These are phyloP conservation scores for Ennomos fuscantarius DNA, from an alignment of 2,888 invertebrate species.

Conservation along the genomic window DNA sequence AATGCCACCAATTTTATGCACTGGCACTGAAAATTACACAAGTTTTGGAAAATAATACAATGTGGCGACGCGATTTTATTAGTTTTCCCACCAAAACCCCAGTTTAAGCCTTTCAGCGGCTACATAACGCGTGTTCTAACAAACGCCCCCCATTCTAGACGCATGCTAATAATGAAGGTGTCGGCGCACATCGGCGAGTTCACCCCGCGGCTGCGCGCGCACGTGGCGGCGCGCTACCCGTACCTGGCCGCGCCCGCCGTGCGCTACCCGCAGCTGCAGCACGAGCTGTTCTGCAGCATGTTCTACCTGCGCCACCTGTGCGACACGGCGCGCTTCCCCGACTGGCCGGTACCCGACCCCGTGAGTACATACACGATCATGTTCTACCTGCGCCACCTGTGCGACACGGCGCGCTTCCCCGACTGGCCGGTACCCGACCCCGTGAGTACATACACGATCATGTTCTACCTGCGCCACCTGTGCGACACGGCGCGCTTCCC, in stretches of 20 bases:
- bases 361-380: conserved; percentile 15
- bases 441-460: conserved; percentile 15
- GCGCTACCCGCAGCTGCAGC: conserved; percentile 96
- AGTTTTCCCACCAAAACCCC: too few relatives aligned
- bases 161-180: conserved; percentile 98
- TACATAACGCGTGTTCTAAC: too few relatives aligned
- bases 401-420: conserved; percentile 95
- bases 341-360: conserved; percentile 94
- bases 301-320: conserved; percentile 99
- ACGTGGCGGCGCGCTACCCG: conserved; percentile 97
- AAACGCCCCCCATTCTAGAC: conserved; percentile 66
- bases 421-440: conserved; percentile 95
- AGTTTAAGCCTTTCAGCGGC: too few relatives aligned
- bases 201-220: conserved; percentile 96
- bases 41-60: too few relatives aligned
- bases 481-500: conserved; percentile 95
- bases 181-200: conserved; percentile 99
- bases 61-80: too few relatives aligned
- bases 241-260: conserved; percentile 98
- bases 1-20: too few relatives aligned
- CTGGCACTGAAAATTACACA: too few relatives aligned
- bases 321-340: conserved; percentile 94
- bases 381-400: conserved; percentile 55
- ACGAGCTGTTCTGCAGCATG: conserved; percentile 99
- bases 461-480: conserved; percentile 55